These are phyloP conservation scores for Dolichomitus sp. DNA, from an alignment of 2,888 invertebrate species.

Conservation along the genomic window DNA sequence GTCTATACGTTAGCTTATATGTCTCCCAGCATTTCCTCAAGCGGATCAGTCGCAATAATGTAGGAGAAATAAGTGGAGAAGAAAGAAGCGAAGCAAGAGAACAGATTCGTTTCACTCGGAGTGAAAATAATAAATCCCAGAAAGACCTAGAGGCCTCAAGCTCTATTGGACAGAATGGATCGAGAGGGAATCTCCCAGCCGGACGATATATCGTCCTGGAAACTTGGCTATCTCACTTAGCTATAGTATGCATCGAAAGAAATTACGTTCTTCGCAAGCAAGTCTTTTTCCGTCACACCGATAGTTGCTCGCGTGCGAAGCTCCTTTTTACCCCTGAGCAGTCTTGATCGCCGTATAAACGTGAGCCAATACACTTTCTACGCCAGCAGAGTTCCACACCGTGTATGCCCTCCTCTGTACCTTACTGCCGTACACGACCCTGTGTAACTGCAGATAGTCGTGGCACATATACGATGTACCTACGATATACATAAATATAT, in stretches of 20 bases:
- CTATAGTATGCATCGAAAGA: constrained; percentile 38
- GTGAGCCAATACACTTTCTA: constrained; percentile 55
- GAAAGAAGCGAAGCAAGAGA: neutral
- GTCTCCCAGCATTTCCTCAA: constrained; percentile 8
- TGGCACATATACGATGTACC: constrained; percentile 12
- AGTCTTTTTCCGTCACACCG: constrained; percentile 48
- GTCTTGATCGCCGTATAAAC: constrained; percentile 56
- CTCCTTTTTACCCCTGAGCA: constrained; percentile 19
- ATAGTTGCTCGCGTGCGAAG: constrained; percentile 36
- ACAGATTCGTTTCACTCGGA: constrained; percentile 52
- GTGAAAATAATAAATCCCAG: constrained; percentile 64
- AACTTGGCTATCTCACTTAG: constrained; percentile 60
- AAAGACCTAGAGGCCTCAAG: constrained; percentile 30
- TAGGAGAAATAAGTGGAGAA: neutral
- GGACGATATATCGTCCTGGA: constrained; percentile 61
- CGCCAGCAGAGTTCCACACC: neutral
- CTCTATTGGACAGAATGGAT: constrained; percentile 32
- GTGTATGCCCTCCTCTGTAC: neutral
- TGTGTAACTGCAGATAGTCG: constrained; percentile 42
- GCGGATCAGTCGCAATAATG: constrained; percentile 45
- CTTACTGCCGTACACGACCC: constrained; percentile 15
- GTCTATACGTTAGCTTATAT: constrained; percentile 18
- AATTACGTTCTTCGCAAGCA: constrained; percentile 54
- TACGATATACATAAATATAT: constrained; percentile 47
- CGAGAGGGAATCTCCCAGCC: constrained; percentile 41